Base-by-base conservation (phyloP, 2,888 invertebrate genomes). In the Philereme transversata region DNA sequence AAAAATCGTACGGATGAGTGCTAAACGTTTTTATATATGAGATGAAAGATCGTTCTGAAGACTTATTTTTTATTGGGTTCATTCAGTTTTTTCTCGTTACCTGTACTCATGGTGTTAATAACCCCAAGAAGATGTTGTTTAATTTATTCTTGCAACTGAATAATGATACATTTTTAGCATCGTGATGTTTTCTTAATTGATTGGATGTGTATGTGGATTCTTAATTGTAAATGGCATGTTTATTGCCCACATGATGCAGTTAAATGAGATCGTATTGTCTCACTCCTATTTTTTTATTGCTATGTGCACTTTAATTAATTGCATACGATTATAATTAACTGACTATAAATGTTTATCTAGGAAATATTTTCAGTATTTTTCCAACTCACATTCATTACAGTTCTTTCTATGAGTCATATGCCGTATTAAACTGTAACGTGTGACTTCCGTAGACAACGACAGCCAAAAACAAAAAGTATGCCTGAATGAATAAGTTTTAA, bases 41-140 rank as follows among this genome's bases (percentile, higher is more conserved):
- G 34, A 36, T 36, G 36, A 38, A 6, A 38, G 36, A 36, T 45
- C 9, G 6, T 33, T 54, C 44, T 43, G 38, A 60, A 51, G 67
- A 67, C 62, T 64, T 60, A 67, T 47, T 62, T 67, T 56, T 70
- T 65, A 60, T 70, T 61, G 56, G 54, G 64, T 60, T 63, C 58
- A 65, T 55, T 64, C 58, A 55, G 56, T 63, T 50, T 49, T 51
- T 41, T 5, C 46, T 47, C 36, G 43, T 40, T 35, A 48, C 63
- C n/a, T 7, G 33, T 48, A 38, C 43, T 59, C 54, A 51, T 47
- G 53, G 47, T 57, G 57, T 51, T 57, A 51, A 54, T 57, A 54
- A 41, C 57, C 57, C 51, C 11, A 50, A 35, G 43, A 43, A 34
- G 41, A 43, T 46, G 55, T 46, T 36, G 35, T 33, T 53, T 10